phyloP scores from a whole-genome alignment of 1,140 invertebrate species.

The Scaptomyza hsui region DNA sequence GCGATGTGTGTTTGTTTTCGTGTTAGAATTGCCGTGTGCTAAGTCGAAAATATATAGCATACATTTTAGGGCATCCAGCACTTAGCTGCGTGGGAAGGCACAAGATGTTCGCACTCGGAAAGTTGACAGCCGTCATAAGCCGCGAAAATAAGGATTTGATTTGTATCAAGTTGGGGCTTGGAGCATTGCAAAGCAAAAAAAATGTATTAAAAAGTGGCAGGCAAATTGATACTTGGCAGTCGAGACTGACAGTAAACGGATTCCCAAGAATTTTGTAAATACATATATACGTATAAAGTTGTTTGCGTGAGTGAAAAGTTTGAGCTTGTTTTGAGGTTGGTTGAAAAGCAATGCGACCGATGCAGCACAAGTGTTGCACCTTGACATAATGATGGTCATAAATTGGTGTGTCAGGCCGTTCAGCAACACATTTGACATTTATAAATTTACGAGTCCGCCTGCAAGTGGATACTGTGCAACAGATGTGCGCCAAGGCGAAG shows the following conservation, averaged over 20 bases:
- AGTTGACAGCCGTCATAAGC: slow-evolving; percentile 10
- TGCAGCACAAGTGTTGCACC: slow-evolving; percentile 45
- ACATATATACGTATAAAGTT: too few species aligned
- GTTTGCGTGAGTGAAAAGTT: not conserved
- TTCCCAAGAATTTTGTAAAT: not conserved
- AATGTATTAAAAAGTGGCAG: slow-evolving; percentile 12
- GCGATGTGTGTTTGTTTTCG: not conserved
- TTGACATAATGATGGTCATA: slow-evolving; percentile 54
- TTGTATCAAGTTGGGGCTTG: not conserved
- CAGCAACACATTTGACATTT: slow-evolving; percentile 50
- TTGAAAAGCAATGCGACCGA: not conserved
- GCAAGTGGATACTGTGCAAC: slow-evolving; percentile 51
- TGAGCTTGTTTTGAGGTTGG: too few species aligned
- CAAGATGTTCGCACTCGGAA: not conserved
- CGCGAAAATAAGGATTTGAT: slow-evolving; percentile 11
- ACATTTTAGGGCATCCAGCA: slow-evolving; percentile 6
- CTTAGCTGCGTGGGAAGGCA: slow-evolving; percentile 1
- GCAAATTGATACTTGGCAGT: slow-evolving; percentile 24
- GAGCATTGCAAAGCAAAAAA: slow-evolving; percentile 2
- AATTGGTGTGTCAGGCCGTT: slow-evolving; percentile 49
- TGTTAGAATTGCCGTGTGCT: slow-evolving; percentile 1
- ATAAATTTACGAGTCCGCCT: slow-evolving; percentile 65
- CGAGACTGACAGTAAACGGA: not conserved
- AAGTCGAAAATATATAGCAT: slow-evolving; percentile 10
- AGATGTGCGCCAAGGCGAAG: slow-evolving; percentile 34